phyloP scores from a whole-genome alignment of 2,797 vertebrate species.

The Buphagus erythrorhynchus region DNA sequence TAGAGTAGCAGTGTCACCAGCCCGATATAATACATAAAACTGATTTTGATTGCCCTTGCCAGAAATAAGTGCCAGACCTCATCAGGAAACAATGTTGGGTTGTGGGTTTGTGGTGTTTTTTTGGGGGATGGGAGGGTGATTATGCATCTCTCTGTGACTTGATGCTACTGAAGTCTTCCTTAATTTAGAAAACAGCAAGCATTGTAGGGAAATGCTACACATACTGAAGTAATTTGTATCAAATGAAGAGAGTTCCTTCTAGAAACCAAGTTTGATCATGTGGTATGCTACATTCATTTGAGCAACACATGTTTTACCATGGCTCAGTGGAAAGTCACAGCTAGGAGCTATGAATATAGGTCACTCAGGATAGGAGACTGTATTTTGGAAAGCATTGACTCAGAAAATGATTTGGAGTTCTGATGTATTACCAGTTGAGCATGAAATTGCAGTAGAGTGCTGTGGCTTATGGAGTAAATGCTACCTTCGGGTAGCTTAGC shows the following conservation, averaged over 20 bases:
- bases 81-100: neutral
- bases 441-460: constrained; percentile 40
- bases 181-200: neutral
- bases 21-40: neutral
- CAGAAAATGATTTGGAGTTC: constrained; percentile 37
- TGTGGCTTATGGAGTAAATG: constrained; percentile 10
- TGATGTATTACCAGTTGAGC: constrained; percentile 41
- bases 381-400: constrained; percentile 62
- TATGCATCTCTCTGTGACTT: neutral
- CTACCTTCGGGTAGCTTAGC: neutral
- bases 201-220: neutral
- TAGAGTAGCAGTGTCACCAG: neutral
- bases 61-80: neutral
- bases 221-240: neutral
- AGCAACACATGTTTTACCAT: neutral
- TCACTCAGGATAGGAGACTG: neutral
- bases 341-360: constrained; percentile 49
- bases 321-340: constrained; percentile 49
- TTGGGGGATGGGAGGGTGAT: neutral
- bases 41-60: neutral
- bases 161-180: neutral
- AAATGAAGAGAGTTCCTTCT: neutral
- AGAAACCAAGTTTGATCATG: neutral
- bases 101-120: neutral
- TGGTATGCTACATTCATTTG: neutral